Percentiles rank a stretch among this genome's conserved stretches.
phyloP scores from a whole-genome alignment of 35 echinoderm and acorn worm genomes.

The Amphiura filiformis region DNA sequence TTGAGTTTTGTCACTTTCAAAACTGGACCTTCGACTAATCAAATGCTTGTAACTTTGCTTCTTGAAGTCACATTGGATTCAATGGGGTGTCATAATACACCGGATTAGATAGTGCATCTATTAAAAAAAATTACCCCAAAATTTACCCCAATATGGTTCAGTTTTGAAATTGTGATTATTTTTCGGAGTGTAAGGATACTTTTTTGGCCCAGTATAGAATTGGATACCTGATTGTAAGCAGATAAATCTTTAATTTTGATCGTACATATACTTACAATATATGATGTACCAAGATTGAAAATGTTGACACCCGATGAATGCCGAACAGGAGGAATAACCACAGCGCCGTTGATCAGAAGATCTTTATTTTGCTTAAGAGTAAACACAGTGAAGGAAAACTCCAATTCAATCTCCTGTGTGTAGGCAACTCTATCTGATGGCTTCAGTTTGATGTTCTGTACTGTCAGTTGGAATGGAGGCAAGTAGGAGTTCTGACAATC shows the following conservation, averaged over 20 bases:
- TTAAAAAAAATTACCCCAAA: not conserved
- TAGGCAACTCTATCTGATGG: constrained; percentile 42
- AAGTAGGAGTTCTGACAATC: constrained; percentile 15
- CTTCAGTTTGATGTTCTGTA: constrained; percentile 54
- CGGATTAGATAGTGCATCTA: too few relatives aligned
- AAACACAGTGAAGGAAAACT: constrained; percentile 31
- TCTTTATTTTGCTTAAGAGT: constrained; percentile 21
- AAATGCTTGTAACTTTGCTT: too few relatives aligned
- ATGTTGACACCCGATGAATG: not conserved
- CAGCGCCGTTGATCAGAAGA: not conserved
- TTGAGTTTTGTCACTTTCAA: too few relatives aligned
- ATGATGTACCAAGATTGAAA: not conserved
- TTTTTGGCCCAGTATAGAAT: not conserved
- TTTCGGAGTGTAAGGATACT: too few relatives aligned
- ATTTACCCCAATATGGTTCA: not conserved
- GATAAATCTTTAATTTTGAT: not conserved
- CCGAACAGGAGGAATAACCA: not conserved
- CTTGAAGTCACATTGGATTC: too few relatives aligned
- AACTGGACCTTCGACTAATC: too few relatives aligned
- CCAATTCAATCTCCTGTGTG: constrained; percentile 29
- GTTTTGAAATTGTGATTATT: too few relatives aligned
- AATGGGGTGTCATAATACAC: too few relatives aligned
- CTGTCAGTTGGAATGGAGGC: constrained; percentile 31
- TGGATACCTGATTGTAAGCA: not conserved
- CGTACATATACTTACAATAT: not conserved